Evolutionary conservation across 2,888 invertebrate species (phyloP).

Genomic region (Zonitis immaculata): DNA sequence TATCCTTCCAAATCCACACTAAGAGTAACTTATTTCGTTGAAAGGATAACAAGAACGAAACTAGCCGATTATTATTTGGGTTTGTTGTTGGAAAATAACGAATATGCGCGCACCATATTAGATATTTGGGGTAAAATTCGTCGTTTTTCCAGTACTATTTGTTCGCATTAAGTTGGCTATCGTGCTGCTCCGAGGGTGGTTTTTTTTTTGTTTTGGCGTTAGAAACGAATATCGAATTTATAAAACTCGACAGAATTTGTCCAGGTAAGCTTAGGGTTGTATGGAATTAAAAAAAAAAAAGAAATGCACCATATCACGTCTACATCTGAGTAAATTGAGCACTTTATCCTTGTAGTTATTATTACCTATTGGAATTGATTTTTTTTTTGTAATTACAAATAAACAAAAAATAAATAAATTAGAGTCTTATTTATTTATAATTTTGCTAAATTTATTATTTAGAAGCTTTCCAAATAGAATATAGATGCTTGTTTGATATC

Average conservation of each 20-base stretch:
- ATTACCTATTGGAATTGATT: neutral
- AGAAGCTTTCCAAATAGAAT: constrained; percentile 1
- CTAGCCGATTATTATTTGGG: constrained; percentile 22
- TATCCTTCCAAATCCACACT: constrained; percentile 26
- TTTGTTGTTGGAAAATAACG: constrained; percentile 23
- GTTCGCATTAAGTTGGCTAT: constrained; percentile 49
- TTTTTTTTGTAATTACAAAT: neutral
- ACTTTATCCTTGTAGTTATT: neutral
- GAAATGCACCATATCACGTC: constrained; percentile 1
- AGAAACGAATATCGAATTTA: constrained; percentile 34
- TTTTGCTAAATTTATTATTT: neutral
- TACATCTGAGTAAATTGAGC: neutral
- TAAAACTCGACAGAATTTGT: constrained; percentile 29
- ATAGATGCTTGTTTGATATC: neutral
- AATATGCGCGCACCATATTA: constrained; percentile 42
- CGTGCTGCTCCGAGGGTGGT: constrained; percentile 49
- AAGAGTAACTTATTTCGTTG: constrained; percentile 25
- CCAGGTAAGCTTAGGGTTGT: constrained; percentile 28
- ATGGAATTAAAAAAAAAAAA: too few species aligned
- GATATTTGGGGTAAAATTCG: constrained; percentile 44
- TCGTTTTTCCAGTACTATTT: constrained; percentile 48
- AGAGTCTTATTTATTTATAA: neutral
- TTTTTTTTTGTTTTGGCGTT: too few species aligned
- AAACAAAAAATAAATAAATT: neutral
- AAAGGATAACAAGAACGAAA: constrained; percentile 20